Conservation (phyloP, 2,113 vertebrate genomes). For the Probosciger aterrimus region DNA sequence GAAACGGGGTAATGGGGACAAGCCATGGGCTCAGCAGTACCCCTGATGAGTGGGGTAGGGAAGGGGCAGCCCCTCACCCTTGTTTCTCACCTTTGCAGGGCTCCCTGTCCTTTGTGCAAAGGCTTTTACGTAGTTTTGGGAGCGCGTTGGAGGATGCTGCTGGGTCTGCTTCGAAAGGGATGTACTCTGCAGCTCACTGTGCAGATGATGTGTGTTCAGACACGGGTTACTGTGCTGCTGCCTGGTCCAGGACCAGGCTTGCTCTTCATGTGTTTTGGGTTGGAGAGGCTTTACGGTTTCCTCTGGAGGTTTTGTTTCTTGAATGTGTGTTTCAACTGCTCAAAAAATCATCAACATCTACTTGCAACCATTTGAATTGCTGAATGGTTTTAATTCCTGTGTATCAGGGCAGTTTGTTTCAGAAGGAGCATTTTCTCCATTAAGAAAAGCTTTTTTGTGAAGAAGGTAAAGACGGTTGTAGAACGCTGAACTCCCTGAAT, state of each 20-base stretch:
- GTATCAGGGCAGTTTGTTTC: not conserved
- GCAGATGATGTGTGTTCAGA: rapidly evolving
- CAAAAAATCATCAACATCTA: not conserved
- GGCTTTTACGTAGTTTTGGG: not conserved
- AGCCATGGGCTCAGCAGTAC: rapidly evolving
- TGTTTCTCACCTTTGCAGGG: not conserved
- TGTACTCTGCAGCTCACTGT: rapidly evolving
- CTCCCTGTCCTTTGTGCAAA: not conserved
- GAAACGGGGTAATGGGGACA: rapidly evolving
- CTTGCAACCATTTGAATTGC: too few relatives aligned
- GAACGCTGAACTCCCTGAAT: rapidly evolving
- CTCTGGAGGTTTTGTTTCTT: not conserved
- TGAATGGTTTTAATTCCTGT: not conserved
- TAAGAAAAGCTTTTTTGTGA: not conserved
- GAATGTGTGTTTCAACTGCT: not conserved
- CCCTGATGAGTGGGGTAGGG: rapidly evolving
- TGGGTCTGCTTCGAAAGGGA: not conserved
- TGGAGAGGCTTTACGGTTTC: not conserved
- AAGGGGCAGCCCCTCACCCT: not conserved
- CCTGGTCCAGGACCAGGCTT: rapidly evolving
- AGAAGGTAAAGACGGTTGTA: not conserved
- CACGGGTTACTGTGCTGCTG: rapidly evolving
- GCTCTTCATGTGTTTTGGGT: not conserved
- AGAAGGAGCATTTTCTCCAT: not conserved
- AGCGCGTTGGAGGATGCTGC: not conserved